Base-by-base conservation (phyloP, 2,888 invertebrate species). In the Oscheius onirici region DNA sequence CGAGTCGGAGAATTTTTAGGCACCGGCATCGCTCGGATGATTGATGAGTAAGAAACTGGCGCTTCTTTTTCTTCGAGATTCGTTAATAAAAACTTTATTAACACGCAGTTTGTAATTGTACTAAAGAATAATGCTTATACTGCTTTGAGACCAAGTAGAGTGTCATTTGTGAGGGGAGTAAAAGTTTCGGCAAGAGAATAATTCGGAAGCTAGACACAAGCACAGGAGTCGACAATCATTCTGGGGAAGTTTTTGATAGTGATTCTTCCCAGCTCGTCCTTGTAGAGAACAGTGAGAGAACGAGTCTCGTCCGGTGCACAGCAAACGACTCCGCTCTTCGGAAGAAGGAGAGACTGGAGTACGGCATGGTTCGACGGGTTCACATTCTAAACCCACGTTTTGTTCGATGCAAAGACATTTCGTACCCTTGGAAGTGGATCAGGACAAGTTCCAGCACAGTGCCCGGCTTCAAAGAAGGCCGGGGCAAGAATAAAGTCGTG, bases 341-440 rank as follows among this genome's bases (percentile, higher is more conserved):
- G 57, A n/a, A 75, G 75, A 15, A 79, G 73, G 28, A 79, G 28
- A 10, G 79, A 77, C 49, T 79, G 79, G 1, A 79, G 77, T 57
- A 75, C 72, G 0, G 79, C 79, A 34, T 79, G 79, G 43, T 79
- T 79, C 8, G 79, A 75, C 0, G 79, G 77, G 26, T 76, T 79
- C 24, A 61, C 22, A 10, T 24, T 55, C 72, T 72, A 17, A 63
- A 72, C 17, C 17, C 15, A 2, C 5, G 8, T 20, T 10, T 46
- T 46, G 3, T 60, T 3, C 17, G 20, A 10, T 17, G 3, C 34
- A 41, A 41, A n/a, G 41, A 58, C 10, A 20, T 11, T 11, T 24
- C 34, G 22, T 44, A 71, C 71, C 71, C 46, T 71, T 2, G 54
- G 41, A 41, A 71, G 46, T 22, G 71, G 71, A 44, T 66, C 28